Conservation (phyloP, 2,797 vertebrate species). For the Denticeps clupeoides region DNA sequence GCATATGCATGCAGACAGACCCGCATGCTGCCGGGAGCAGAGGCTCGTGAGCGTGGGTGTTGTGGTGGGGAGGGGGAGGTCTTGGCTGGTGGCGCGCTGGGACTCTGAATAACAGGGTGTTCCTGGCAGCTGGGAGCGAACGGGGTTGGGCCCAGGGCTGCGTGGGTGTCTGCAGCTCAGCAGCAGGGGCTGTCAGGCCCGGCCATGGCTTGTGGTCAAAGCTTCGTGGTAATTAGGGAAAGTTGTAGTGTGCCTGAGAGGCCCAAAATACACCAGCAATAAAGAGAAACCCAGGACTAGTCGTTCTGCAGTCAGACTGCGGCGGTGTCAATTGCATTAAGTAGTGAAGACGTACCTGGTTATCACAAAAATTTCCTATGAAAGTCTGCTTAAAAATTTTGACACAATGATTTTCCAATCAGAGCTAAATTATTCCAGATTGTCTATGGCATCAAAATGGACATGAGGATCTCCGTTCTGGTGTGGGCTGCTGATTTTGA, state of each 20-base stretch:
- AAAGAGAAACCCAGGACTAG: background rate
- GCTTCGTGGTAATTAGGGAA: conserved; percentile 21
- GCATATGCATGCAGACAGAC: conserved; percentile 14
- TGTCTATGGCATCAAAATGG: no score
- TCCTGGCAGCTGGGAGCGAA: conserved; percentile 38
- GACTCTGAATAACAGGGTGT: conserved; percentile 28
- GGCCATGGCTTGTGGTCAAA: conserved; percentile 24
- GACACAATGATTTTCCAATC: no score
- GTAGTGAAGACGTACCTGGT: no score
- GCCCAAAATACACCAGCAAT: conserved; percentile 23
- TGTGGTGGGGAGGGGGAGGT: conserved; percentile 28
- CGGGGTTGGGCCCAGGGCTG: conserved; percentile 24
- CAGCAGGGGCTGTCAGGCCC: conserved; percentile 28
- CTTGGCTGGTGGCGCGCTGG: conserved; percentile 17
- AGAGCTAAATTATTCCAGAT: no score
- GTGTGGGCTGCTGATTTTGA: no score
- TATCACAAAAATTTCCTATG: no score
- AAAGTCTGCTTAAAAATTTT: no score
- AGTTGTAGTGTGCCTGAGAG: conserved; percentile 22
- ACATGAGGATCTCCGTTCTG: no score
- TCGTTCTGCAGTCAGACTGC: no score
- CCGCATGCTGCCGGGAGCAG: conserved; percentile 19
- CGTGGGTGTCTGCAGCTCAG: conserved; percentile 35
- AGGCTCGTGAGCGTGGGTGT: conserved; percentile 30
- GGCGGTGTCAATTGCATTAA: no score